phyloP scores from a whole-genome alignment of 2,888 invertebrate genomes.

The Idaea biselata region DNA sequence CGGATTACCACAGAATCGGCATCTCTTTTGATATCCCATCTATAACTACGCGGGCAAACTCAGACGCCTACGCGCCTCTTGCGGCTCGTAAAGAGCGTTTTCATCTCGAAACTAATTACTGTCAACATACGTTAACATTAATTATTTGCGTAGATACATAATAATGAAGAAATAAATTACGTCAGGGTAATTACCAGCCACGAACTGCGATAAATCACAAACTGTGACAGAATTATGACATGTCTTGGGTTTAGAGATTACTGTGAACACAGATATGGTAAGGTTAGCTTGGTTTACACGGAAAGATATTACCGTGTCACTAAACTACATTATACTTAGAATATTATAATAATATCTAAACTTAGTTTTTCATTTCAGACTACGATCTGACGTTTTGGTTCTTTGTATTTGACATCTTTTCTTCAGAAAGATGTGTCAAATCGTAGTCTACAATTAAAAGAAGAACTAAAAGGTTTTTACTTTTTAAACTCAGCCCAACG shows the following conservation, averaged over 20 bases:
- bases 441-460: no score
- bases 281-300: slow-evolving; percentile 13
- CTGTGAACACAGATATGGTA: slow-evolving; percentile 3
- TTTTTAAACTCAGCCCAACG: no score
- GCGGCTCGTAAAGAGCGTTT: not conserved
- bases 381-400: no score
- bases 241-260: slow-evolving; percentile 30
- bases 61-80: not conserved
- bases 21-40: no score
- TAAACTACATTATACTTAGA: no score
- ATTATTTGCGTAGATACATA: slow-evolving; percentile 1
- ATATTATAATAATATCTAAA: no score
- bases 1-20: no score
- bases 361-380: no score
- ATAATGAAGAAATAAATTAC: slow-evolving; percentile 23
- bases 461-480: no score
- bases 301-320: not conserved
- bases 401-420: no score
- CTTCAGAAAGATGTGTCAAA: no score
- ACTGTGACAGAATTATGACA: slow-evolving; percentile 30
- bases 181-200: slow-evolving; percentile 21
- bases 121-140: not conserved
- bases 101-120: not conserved
- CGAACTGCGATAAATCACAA: slow-evolving; percentile 26
- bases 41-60: not conserved